A percentile compares a stretch with the other conserved stretches of the same genome.
Conservation (phyloP, 2,113 vertebrate genomes). For the Microcebus jonahi region DNA sequence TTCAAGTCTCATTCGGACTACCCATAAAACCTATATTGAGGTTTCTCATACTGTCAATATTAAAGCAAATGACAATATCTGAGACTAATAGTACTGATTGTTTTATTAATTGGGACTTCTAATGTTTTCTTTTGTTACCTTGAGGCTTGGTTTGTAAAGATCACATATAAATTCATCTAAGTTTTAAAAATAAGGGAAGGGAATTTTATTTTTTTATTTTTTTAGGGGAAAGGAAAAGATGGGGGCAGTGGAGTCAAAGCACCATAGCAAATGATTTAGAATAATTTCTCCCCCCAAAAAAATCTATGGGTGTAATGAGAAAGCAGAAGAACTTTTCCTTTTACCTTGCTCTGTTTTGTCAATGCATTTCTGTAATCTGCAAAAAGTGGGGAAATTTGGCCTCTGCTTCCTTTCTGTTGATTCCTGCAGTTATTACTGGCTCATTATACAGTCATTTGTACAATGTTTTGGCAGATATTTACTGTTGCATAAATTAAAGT, state of each 20-base stretch:
- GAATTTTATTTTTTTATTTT: neutral
- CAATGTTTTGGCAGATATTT: constrained; percentile 84
- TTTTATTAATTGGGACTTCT: constrained; percentile 1
- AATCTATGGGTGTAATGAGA: constrained; percentile 64
- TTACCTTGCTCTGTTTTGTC: constrained; percentile 55
- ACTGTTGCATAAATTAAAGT: constrained; percentile 85
- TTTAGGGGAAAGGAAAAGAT: neutral
- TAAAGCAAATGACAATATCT: neutral
- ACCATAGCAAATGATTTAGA: constrained; percentile 53
- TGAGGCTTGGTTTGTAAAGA: constrained; percentile 16
- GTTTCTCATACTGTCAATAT: neutral
- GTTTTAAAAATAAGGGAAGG: neutral
- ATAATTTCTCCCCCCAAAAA: constrained; percentile 65
- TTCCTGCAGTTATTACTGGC: constrained; percentile 79
- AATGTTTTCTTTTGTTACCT: constrained; percentile 6
- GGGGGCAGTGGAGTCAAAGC: neutral
- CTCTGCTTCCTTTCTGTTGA: constrained; percentile 62
- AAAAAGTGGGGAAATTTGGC: constrained; percentile 70
- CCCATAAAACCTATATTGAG: neutral
- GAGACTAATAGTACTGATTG: neutral
- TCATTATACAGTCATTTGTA: constrained; percentile 85
- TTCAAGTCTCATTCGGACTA: neutral
- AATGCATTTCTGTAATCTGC: constrained; percentile 69
- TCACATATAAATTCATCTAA: constrained; percentile 22
- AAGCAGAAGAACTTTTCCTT: constrained; percentile 20